Conservation (phyloP, 2,113 vertebrate genomes). For the Benthochromis sp. region DNA sequence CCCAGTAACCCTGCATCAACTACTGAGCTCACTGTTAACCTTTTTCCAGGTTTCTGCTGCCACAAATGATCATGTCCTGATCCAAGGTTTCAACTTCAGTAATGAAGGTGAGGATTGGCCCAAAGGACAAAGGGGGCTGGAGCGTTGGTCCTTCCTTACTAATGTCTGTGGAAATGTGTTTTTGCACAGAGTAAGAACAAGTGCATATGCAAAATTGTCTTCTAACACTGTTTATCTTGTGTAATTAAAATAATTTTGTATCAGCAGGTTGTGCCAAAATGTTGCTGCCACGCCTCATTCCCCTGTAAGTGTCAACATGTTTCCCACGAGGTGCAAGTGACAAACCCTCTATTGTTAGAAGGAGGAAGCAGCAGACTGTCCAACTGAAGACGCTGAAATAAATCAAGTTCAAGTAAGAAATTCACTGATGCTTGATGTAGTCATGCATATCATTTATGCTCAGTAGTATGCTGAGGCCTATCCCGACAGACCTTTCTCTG, state of each 20-base stretch:
- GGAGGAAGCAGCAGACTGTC: not conserved
- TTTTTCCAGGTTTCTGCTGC: not conserved
- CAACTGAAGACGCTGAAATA: not conserved
- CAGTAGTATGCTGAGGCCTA: conserved; percentile 66
- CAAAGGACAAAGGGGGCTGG: not conserved
- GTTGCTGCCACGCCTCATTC: too few species aligned
- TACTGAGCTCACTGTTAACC: not conserved
- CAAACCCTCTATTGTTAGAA: not conserved
- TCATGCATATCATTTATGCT: not conserved
- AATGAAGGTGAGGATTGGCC: not conserved
- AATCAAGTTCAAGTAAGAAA: not conserved
- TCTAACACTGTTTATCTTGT: not conserved
- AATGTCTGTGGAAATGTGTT: not conserved
- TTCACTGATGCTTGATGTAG: fast-evolving
- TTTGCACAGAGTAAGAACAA: not conserved
- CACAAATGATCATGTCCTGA: not conserved
- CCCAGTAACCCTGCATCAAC: not conserved
- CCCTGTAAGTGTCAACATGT: not conserved
- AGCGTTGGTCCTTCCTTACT: not conserved
- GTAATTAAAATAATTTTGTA: not conserved
- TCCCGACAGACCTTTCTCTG: conserved; percentile 77
- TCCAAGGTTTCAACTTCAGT: not conserved
- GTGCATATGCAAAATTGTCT: fast-evolving
- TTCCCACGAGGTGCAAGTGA: not conserved
- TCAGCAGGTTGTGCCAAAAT: not conserved